These are phyloP conservation scores for Choloepus hoffmanni DNA, from an alignment of 2,113 vertebrate genomes.

Conservation along the genomic window DNA sequence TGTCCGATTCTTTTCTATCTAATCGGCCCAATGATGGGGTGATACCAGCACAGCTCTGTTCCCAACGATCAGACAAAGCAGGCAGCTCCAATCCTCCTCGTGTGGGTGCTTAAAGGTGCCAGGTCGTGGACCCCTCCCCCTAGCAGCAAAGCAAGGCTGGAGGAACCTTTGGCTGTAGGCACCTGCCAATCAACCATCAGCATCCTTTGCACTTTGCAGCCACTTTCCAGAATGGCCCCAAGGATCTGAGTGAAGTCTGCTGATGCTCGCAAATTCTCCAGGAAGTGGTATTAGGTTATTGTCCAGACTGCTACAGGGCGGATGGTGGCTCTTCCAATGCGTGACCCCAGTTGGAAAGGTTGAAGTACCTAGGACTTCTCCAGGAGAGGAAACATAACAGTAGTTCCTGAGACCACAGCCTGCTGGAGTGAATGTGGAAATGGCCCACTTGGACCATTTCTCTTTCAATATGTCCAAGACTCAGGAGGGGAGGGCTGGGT, in stretches of 20 bases:
- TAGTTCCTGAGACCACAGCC: constrained; percentile 48
- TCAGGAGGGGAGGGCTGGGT: not conserved
- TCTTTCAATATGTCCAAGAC: not conserved
- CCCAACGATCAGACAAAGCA: not conserved
- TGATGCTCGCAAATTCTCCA: not conserved
- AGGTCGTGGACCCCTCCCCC: fast-evolving
- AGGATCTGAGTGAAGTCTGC: not conserved
- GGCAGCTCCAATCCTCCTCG: not conserved
- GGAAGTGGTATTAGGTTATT: not conserved
- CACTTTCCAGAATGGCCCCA: not conserved
- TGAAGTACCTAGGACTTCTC: not conserved
- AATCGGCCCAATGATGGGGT: not conserved
- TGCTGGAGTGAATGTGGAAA: not conserved
- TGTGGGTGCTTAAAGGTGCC: not conserved
- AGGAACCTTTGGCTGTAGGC: not conserved
- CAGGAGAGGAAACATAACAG: not conserved
- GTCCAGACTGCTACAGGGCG: not conserved
- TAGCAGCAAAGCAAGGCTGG: not conserved
- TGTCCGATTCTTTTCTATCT: not conserved
- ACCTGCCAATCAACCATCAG: not conserved
- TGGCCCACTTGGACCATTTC: not conserved
- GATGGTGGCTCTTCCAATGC: not conserved
- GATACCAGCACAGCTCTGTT: not conserved
- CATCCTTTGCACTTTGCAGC: not conserved
- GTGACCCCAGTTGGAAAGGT: not conserved